A percentile compares a stretch with the other conserved stretches of the same genome.
Conservation (phyloP, 1,140 invertebrate genomes). For the Apis florea region DNA sequence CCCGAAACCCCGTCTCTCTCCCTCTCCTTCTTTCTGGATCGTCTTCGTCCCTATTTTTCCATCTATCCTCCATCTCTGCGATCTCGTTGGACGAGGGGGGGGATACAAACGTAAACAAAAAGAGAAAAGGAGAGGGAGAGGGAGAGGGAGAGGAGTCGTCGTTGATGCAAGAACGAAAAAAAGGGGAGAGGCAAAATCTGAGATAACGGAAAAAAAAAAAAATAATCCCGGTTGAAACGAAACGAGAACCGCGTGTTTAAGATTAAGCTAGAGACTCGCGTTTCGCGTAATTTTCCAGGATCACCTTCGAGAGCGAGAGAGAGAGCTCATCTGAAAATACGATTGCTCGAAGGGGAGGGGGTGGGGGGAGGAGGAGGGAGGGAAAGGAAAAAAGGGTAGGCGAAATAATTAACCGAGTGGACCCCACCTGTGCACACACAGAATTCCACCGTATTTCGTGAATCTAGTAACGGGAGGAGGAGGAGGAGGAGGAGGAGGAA, state of each 20-base stretch:
- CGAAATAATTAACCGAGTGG: constrained; percentile 60
- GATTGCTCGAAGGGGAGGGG: not conserved
- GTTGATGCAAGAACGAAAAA: no score
- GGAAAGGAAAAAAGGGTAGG: constrained; percentile 29
- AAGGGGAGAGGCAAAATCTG: no score
- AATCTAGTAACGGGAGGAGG: not conserved
- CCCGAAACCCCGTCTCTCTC: constrained; percentile 60
- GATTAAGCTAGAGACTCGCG: constrained; percentile 51
- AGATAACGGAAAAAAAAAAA: no score
- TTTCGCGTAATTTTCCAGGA: constrained; percentile 42
- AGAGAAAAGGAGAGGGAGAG: no score
- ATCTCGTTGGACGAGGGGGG: no score
- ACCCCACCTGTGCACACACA: constrained; percentile 59
- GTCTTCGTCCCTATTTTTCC: not conserved
- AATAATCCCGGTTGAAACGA: constrained; percentile 71
- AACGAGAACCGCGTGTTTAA: constrained; percentile 64
- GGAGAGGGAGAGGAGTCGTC: no score
- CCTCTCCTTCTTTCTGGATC: not conserved
- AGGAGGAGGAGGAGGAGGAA: no score
- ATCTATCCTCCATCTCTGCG: no score
- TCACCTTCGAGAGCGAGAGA: not conserved
- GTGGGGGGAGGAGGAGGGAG: not conserved
- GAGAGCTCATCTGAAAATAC: constrained; percentile 30
- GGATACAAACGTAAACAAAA: no score
- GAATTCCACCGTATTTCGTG: constrained; percentile 36